Evolutionary conservation across 2,113 vertebrate species (phyloP).

Genomic region (Cyprinus carpio): DNA sequence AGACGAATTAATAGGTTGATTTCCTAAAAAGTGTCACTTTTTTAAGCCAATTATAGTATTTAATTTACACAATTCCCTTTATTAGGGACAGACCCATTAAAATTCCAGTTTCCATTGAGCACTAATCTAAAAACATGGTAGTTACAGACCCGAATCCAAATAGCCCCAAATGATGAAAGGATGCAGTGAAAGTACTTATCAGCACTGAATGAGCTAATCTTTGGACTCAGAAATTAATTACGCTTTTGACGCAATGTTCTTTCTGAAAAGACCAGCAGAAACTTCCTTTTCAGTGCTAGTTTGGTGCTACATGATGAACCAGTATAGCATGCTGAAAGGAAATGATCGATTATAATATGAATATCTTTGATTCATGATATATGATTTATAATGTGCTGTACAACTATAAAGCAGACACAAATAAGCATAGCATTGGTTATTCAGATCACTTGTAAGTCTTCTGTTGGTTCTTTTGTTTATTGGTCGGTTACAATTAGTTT

Average conservation of each 20-base stretch:
- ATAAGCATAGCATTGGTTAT: not conserved
- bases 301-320: not conserved
- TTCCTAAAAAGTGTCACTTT: not conserved
- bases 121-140: not conserved
- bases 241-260: not conserved
- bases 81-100: not conserved
- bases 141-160: not conserved
- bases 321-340: not conserved
- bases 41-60: not conserved
- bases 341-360: not conserved
- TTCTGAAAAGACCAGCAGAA: not conserved
- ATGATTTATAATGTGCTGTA: not conserved
- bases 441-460: not conserved
- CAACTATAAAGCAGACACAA: not conserved
- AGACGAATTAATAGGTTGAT: not conserved
- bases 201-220: constrained; percentile 9
- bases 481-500: not conserved
- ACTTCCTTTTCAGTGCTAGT: not conserved
- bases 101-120: not conserved
- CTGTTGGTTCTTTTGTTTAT: not conserved
- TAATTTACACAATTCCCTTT: not conserved
- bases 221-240: constrained; percentile 11
- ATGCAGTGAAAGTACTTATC: constrained; percentile 1
- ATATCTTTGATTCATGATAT: not conserved
- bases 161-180: not conserved